Evolutionary conservation across 2,888 invertebrate species (phyloP).

Genomic region (Dryadula phaetusa): DNA sequence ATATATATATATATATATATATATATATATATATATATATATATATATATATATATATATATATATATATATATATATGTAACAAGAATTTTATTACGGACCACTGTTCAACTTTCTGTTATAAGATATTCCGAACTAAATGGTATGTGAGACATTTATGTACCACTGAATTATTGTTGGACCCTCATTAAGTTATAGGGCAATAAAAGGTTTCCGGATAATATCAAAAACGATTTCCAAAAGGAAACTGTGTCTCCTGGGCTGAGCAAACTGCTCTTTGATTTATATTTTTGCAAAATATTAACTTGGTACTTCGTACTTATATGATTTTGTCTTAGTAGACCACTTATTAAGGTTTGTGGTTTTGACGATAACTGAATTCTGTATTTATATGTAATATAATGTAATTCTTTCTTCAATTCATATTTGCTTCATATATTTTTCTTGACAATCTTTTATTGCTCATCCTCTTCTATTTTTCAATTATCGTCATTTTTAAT

Average conservation of each 20-base stretch:
- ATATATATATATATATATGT: background rate
- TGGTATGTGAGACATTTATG: constrained; percentile 57
- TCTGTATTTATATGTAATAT: no score
- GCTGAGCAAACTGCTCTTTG: constrained; percentile 31
- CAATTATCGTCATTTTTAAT: no score
- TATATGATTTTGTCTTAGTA: background rate
- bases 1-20: no score
- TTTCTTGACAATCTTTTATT: no score
- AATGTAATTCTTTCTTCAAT: no score
- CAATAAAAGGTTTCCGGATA: constrained; percentile 73
- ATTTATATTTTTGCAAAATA: constrained; percentile 33
- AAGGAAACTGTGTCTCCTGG: constrained; percentile 50
- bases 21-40: no score
- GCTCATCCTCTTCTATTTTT: no score
- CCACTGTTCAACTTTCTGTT: constrained; percentile 7
- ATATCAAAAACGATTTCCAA: constrained; percentile 64
- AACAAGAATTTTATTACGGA: constrained; percentile 13
- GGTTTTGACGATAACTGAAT: no score
- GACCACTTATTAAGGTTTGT: no score
- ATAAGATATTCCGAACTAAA: constrained; percentile 51
- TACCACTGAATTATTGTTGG: constrained; percentile 64
- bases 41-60: no score
- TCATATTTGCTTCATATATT: no score
- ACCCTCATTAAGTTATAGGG: constrained; percentile 68
- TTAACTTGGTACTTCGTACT: background rate